Base-by-base conservation (phyloP, 2,113 vertebrate genomes). In the Erythrocercus mccallii region DNA sequence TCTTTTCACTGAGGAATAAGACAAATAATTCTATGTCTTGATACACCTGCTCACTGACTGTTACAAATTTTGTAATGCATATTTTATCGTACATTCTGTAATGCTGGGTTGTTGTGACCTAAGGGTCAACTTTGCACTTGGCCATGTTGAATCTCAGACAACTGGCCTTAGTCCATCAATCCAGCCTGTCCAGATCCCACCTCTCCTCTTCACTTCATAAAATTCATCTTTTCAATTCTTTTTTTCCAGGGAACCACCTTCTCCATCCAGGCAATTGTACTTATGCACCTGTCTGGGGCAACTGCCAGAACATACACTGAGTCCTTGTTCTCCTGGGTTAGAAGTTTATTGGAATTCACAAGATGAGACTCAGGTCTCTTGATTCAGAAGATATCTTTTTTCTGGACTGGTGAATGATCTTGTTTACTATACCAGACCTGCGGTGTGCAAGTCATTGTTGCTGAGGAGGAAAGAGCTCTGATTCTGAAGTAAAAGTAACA, bases 291-390 rank as follows among this genome's bases (percentile, higher is more conserved):
- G 2, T 56, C n/a, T 37, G 21, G 6, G 48, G 19, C 30, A 79
- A 5, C 45, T 73, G 13, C 50, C 1, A 1, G 35, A 42, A 35
- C 20, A 33, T 35, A 17, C 4, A 27, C 5, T 0, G 2, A 10
- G 31, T 40, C 5, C n/a, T 27, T 56, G 23, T 69, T 86, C 31
- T 90, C 24, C 37, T 25, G 31, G 12, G 25, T 61, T 24, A 45
- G 53, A 76, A 65, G 19, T 38, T 72, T 54, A 31, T 74, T 78
- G 86, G 60, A 56, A 86, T 56, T 23, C 10, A 22, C 40, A 42
- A 35, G 27, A 35, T 57, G 30, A 9, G 47, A 70, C 22, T 73
- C 3, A 0, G 10, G 23, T 58, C 25, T 61, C 31, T 66, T 38
- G 20, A 45, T 73, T 91, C 42, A 28, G 65, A 28, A 76, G 3